Conservation (phyloP, 2,888 invertebrate species). For the Nymphalis urticae region DNA sequence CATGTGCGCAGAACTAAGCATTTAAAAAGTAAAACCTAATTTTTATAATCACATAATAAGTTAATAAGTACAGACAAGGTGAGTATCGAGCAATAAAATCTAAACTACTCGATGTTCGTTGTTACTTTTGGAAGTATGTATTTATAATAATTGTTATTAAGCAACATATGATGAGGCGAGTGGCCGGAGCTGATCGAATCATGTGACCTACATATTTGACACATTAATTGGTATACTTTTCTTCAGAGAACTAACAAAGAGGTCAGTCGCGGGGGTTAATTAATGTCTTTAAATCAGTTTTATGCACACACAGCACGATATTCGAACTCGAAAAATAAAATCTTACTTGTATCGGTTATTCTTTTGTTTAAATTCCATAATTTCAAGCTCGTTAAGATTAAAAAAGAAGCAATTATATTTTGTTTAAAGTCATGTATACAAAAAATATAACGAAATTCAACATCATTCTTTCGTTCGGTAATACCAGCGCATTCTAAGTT, state of each 20-base stretch:
- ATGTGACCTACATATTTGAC: slow-evolving; percentile 30
- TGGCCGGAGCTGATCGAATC: slow-evolving; percentile 13
- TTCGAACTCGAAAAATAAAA: neutral
- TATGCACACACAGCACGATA: neutral
- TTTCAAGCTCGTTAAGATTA: neutral
- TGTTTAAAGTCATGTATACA: neutral
- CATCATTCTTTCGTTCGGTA: neutral
- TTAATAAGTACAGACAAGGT: neutral
- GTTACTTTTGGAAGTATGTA: neutral
- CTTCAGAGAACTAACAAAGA: slow-evolving; percentile 28
- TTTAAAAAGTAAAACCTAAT: neutral
- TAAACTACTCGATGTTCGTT: neutral
- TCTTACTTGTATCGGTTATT: too few species aligned
- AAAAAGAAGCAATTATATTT: neutral
- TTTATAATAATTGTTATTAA: slow-evolving; percentile 10
- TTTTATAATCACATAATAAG: neutral
- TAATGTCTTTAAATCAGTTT: slow-evolving; percentile 26
- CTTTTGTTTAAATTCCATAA: neutral
- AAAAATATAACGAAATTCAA: neutral
- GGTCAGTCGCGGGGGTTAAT: slow-evolving; percentile 36
- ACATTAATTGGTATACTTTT: slow-evolving; percentile 34
- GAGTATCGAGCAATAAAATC: neutral
- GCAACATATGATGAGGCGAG: slow-evolving; percentile 8
- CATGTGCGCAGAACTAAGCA: neutral
- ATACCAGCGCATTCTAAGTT: neutral